Base-by-base conservation (phyloP, 2,888 invertebrate species). In the Amitus sp. region DNA sequence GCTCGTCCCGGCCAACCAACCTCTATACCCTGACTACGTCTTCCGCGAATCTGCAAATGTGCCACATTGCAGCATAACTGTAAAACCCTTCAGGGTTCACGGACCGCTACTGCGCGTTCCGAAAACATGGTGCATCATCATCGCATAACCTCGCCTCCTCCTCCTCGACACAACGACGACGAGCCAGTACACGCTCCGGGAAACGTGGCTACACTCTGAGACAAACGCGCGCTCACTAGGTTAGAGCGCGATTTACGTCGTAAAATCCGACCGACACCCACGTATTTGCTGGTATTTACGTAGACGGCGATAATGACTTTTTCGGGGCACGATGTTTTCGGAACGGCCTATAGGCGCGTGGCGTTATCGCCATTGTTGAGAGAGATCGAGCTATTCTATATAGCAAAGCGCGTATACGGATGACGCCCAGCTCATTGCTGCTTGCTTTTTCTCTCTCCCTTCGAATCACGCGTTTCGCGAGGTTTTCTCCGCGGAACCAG, bases 21-120 rank as follows among this genome's bases (percentile, higher is more conserved):
- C 69, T 72, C 74, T 72, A 75, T 69, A 67, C 71, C 74, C 72
- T 71, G 75, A 74, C 75, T 72, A 75, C 77, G 75, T 77, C 77
- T 75, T 79, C 77, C 78, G 77, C 74, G 50, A 74, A 78, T 76
- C 82, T 78, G 81, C 81, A 80, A 82, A 81, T 82, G 82, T 82
- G 81, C 82, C 82, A 81, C 82, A 82, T 82, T 82, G 82, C 82
- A 82, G 77, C 78, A 79, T 82, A 82, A 82, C 82, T 82, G 82
- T 82, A 82, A 82, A 82, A 82, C 82, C 82, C 82, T 81, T 80
- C 79, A 79, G 82, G 81, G 81, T 82, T 82, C 81, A 82, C 77
- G 77, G 73, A 67, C 64, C 70, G 69, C 76, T 82, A 82, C 79
- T 82, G 77, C 70, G 71, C 80, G 75, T 76, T 73, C 72, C 76